phyloP scores from a whole-genome alignment of 1,140 invertebrate genomes.

The Harlomillsia oculata region DNA sequence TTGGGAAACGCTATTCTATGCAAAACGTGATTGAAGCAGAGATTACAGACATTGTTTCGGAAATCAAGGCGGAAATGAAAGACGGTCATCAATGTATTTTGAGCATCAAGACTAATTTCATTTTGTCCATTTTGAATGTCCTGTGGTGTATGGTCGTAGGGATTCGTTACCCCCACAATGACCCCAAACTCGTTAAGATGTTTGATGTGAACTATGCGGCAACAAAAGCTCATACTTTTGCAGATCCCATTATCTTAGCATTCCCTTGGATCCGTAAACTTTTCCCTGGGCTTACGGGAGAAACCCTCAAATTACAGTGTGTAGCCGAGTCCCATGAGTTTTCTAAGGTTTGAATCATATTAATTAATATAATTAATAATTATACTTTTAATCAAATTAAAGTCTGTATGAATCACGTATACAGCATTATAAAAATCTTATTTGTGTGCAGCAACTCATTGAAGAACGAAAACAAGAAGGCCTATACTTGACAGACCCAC shows the following conservation, averaged over 20 bases:
- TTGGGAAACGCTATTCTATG: constrained; percentile 18
- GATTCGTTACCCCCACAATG: constrained; percentile 45
- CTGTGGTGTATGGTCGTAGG: constrained; percentile 79
- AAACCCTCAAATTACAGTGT: too few species aligned
- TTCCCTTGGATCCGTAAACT: background rate
- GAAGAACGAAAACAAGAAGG: constrained; percentile 56
- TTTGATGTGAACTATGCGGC: constrained; percentile 1
- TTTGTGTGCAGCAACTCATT: constrained; percentile 52
- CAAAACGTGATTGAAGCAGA: constrained; percentile 18
- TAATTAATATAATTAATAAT: too few species aligned
- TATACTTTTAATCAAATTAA: too few species aligned
- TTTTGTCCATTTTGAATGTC: constrained; percentile 57
- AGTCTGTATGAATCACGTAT: too few species aligned
- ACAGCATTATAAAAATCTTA: too few species aligned
- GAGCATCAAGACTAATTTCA: constrained; percentile 24
- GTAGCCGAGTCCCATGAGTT: too few species aligned
- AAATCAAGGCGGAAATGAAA: background rate
- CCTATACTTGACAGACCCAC: constrained; percentile 51
- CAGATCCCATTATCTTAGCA: constrained; percentile 1
- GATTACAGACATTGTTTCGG: constrained; percentile 2
- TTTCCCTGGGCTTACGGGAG: too few species aligned
- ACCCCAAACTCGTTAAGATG: constrained; percentile 33
- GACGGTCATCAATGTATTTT: background rate
- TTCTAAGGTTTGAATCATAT: too few species aligned
- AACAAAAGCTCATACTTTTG: constrained; percentile 8